Evolutionary conservation across 2,113 vertebrate genomes (phyloP), one percentile per base, ranked within the genome.

Genomic region (Engystomops pustulosus): DNA sequence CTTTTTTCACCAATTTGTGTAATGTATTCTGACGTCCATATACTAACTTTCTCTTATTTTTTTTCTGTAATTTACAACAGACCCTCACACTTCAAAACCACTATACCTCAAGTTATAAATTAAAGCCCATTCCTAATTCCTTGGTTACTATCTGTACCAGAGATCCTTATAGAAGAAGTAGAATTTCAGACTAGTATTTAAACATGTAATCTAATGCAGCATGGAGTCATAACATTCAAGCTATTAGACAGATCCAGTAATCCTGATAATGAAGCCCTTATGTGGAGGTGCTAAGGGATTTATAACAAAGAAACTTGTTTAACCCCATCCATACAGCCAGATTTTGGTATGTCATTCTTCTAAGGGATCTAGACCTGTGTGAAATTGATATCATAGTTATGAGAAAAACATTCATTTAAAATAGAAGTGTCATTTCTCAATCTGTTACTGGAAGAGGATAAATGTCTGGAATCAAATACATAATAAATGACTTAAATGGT

Each of bases 191-290:
- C 30, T 62, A 76, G 41, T 76, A 83, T 83, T 83, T 49, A 83
- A 67, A 76, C 71, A 83, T 45, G 70, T 75, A 75, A 74, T 76
- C 62, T 84, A 84, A 78, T 84, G 44, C 82, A 79, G 62, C 75
- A 85, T 79, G 75, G 83, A 69, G 83, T 79, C 83, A 79, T 65
- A 85, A 79, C 62, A 79, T 79, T 79, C 62, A 70, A 77, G 47
- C 62, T 65, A 85, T 85, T 85, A 79, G 74, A 79, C 74, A 85
- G 60, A 85, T 85, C 34, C 83, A 79, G 60, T 85, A 85, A 85
- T 69, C 60, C 62, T 70, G 25, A 77, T 85, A 79, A 85, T 85
- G 72, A 85, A 79, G 36, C 23, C 62, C 65, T 41, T 79, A 79
- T 85, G 83, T 85, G 36, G 49, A 85, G 74, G 83, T 85, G 83